Evolutionary conservation across 2,888 invertebrate genomes (phyloP), one percentile per base, ranked within the genome.

Genomic region (Elegia similella): DNA sequence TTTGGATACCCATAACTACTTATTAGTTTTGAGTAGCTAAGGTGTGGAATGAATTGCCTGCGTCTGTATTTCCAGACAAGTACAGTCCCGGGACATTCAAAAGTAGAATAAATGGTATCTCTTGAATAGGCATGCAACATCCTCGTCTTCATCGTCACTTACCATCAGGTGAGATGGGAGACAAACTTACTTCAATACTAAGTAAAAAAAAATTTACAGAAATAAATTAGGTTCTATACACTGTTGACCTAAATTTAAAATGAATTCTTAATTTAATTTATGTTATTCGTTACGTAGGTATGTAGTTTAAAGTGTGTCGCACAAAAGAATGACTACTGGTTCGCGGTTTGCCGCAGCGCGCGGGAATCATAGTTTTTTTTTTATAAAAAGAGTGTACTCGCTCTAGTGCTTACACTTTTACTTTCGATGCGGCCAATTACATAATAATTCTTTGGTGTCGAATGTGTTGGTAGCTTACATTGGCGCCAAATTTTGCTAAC

Each of bases 371-470:
- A 64, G 34, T 10, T 50, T 50, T 48, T 50, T 50, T 34, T 34
- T 65, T 46, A 7, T 12, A 34, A 42, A 47, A 29, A 42, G 29
- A 42, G 17, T 69, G 68, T 59, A 62, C 71, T 80, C 84, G 86
- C 73, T 81, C 72, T 71, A 78, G 66, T 80, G 78, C 65, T 67
- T 72, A 69, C 70, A 72, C 84, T 85, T 78, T 87, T 86, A 88
- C 88, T 88, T 88, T 86, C 82, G 68, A 77, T 77, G 50, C 50
- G 76, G 76, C 78, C 78, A 74, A 78, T 80, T 75, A 68, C 70
- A 68, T 88, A 23, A 23, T 23, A 5, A 3, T 23, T 23, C 23
- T 23, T 23, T 23, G 23, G 2, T 23, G 23, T 23, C 23, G 23
- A 23, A 23, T 23, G 23, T 23, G 23, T 23, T 23, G 23, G 23